phyloP scores from a whole-genome alignment of 1,140 invertebrate species.

The Dufourea novaeangliae region DNA sequence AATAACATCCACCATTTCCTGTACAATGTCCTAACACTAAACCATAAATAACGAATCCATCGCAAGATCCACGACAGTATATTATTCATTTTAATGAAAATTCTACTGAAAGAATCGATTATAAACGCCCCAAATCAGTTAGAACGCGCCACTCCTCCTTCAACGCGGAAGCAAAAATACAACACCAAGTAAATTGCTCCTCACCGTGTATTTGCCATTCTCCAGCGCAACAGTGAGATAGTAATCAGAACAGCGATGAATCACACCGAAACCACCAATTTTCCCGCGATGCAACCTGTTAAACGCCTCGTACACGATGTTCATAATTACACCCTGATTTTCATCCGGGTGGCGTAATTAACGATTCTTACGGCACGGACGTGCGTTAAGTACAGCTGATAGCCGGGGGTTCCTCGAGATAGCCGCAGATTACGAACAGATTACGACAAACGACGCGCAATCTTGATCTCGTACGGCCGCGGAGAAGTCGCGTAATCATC shows the following conservation, averaged over 20 bases:
- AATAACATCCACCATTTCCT: too few species aligned
- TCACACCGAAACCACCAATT: slow-evolving; percentile 26
- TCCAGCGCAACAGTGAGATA: background rate
- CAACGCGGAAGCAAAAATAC: background rate
- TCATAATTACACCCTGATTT: slow-evolving; percentile 34
- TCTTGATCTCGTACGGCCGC: slow-evolving; percentile 29
- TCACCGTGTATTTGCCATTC: slow-evolving; percentile 10
- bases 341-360: slow-evolving; percentile 31
- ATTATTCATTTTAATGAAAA: background rate
- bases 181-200: background rate
- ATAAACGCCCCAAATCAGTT: background rate
- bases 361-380: slow-evolving; percentile 33
- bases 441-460: slow-evolving; percentile 28
- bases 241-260: slow-evolving; percentile 13
- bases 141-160: background rate
- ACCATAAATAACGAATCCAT: background rate
- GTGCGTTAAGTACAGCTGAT: slow-evolving; percentile 24
- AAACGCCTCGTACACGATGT: slow-evolving; percentile 13
- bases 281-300: slow-evolving; percentile 1
- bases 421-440: slow-evolving; percentile 13
- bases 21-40: too few species aligned
- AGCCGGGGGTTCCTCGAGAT: slow-evolving; percentile 4
- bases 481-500: slow-evolving; percentile 30
- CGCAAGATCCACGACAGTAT: too few species aligned
- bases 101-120: background rate